Evolutionary conservation across 1,140 invertebrate species (phyloP), one percentile per base, ranked within the genome.

Genomic region (Anoplophora glabripennis): DNA sequence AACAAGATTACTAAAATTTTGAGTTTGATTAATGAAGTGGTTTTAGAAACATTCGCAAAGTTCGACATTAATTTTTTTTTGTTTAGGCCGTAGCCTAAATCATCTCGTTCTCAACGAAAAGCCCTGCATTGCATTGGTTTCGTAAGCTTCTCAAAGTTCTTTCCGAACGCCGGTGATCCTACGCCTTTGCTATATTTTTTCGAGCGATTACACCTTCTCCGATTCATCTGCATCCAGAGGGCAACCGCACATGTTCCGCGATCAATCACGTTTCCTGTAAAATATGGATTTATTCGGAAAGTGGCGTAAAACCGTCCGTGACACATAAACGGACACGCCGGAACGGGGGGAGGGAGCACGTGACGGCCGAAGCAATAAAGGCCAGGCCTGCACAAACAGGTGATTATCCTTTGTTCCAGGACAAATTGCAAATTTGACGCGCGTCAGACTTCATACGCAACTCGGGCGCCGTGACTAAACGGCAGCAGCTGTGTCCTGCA

Each of bases 351-450:
- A 7, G n/a, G 15, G 38, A 15, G 38, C n/a, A 41, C 38, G 38
- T 41, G n/a, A n/a, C 38, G n/a, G 38, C 38, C 21, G 21, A 41
- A 4, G 38, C 15, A 41, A 41, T 41, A 15, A 41, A 15, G 38
- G 38, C 3, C 38, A 41, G 15, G 55, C 45, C 57, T 65, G 59
- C 63, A 62, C 63, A 65, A 65, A 65, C 64, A 65, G 64, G 64
- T 65, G 64, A 65, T 65, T 63, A 63, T 59, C 57, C 57, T 65
- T 65, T 65, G 64, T 65, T 65, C 64, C 62, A 61, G 55, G 64
- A 65, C 64, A 63, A 65, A 65, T 65, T 65, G 58, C 46, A 51
- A 62, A 65, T 65, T 62, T 65, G 60, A 63, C 52, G 60, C 59
- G 59, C 60, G 64, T 65, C 59, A 61, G 42, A 59, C 56, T 62